Evolutionary conservation across 1,140 invertebrate species (phyloP), one percentile per base, ranked within the genome.

Genomic region (Ruditapes philippinarum): DNA sequence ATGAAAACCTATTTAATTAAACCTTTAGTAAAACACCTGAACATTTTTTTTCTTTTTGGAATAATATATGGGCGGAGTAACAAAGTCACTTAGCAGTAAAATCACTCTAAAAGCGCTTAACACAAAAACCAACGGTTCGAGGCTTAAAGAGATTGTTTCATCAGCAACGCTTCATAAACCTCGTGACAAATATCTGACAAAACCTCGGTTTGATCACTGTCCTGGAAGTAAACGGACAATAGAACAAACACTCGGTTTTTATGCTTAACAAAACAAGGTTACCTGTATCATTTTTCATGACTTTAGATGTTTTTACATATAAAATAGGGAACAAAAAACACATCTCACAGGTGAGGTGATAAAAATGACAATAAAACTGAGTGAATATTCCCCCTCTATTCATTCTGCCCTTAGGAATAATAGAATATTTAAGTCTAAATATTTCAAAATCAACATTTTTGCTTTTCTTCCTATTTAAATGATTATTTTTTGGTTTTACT

Each of bases 271-370:
- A 51, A 51, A 78, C 74, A 54, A 17, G 9, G 0, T n/a, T 78
- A 78, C 42, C 28, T 1, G 54, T 78, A 78, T 78, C 74, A 78
- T 78, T 78, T 78, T 78, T 78, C 45, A 78, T 78, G 42, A 36
- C 45, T 78, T 76, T 33, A 78, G 74, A 57, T 78, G 25, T 78
- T 49, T 33, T 42, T 31, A 45, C n/a, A 45, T 25, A 12, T 40
- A 76, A 76, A 51, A 49, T 49, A 49, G 1, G 7, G 45, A 11
- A 45, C 4, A 45, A 76, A 76, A 76, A 49, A 45, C 42, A 76
- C 38, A 49, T 76, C 49, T 36, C 45, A 49, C 73, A 76, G 40
- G 40, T 40, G 40, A 42, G 65, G 36, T 31, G 22, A 17, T 38
- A 40, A 49, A 76, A 49, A 38, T 25, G 38, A 76, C 73, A 76